Conservation (phyloP, 2,113 vertebrate species). For the Abramis brama region DNA sequence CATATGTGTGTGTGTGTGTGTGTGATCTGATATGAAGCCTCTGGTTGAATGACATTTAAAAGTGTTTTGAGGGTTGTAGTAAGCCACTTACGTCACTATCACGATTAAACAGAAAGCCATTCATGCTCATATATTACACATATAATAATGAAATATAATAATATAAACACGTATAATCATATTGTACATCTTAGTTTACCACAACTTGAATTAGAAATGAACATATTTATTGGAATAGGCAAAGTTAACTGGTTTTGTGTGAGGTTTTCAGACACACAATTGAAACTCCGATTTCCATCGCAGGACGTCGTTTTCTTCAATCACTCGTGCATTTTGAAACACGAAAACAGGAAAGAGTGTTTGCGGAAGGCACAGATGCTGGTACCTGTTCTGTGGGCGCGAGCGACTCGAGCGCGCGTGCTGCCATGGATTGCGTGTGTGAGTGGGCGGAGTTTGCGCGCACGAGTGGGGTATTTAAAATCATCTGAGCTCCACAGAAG, state of each 20-base stretch:
- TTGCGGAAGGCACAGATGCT: conserved; percentile 69
- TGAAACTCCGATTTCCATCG: not conserved
- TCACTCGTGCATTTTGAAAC: conserved; percentile 60
- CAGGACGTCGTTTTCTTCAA: not conserved
- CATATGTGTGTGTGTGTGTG: not conserved
- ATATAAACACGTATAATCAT: not conserved
- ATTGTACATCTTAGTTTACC: not conserved
- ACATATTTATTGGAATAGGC: not conserved
- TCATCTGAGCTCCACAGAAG: not conserved
- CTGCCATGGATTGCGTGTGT: conserved; percentile 6
- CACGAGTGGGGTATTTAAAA: conserved; percentile 57
- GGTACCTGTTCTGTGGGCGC: not conserved
- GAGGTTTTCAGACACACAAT: not conserved
- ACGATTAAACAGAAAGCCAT: not conserved
- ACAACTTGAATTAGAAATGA: not conserved
- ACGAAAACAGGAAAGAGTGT: conserved; percentile 76
- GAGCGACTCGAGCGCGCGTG: not conserved
- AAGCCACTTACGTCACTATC: not conserved
- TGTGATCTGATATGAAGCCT: not conserved
- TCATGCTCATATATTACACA: too few relatives aligned
- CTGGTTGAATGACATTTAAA: not conserved
- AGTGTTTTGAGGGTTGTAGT: conserved; percentile 7
- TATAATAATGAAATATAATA: not conserved
- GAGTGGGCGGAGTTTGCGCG: conserved; percentile 52
- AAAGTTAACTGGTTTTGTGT: not conserved